These are phyloP conservation scores for Corynorhinus townsendii DNA, from an alignment of 2,113 vertebrate genomes.

Conservation along the genomic window DNA sequence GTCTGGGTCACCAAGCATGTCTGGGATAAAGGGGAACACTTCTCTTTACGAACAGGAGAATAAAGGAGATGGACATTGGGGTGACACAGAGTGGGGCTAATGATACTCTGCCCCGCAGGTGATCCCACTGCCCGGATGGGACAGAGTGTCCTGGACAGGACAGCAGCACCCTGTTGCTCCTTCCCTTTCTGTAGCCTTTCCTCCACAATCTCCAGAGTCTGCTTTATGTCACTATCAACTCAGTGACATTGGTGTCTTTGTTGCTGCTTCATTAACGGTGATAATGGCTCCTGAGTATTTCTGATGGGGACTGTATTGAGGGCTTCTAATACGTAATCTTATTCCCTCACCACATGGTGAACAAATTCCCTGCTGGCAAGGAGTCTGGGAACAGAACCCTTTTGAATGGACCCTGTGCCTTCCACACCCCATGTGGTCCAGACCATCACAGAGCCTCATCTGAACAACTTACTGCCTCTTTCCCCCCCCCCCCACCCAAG, in stretches of 20 bases:
- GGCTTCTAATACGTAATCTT: fast-evolving
- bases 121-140: neutral
- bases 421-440: fast-evolving
- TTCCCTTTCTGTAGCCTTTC: neutral
- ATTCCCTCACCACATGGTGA: neutral
- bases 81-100: neutral
- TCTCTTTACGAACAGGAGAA: neutral
- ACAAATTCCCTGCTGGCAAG: neutral
- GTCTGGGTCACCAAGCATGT: neutral
- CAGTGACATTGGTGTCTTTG: fast-evolving
- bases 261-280: fast-evolving
- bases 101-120: fast-evolving
- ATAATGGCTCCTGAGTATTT: fast-evolving
- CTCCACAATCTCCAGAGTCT: fast-evolving
- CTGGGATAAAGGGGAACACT: neutral
- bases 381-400: neutral
- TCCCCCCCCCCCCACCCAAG: neutral
- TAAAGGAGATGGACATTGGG: fast-evolving
- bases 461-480: fast-evolving
- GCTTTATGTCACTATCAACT: neutral
- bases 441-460: fast-evolving
- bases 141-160: no score
- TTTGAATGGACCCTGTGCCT: fast-evolving
- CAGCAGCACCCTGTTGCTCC: neutral
- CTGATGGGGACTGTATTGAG: neutral